These are phyloP conservation scores for Agapetus fuscipes DNA, from an alignment of 2,888 invertebrate species.

Conservation along the genomic window DNA sequence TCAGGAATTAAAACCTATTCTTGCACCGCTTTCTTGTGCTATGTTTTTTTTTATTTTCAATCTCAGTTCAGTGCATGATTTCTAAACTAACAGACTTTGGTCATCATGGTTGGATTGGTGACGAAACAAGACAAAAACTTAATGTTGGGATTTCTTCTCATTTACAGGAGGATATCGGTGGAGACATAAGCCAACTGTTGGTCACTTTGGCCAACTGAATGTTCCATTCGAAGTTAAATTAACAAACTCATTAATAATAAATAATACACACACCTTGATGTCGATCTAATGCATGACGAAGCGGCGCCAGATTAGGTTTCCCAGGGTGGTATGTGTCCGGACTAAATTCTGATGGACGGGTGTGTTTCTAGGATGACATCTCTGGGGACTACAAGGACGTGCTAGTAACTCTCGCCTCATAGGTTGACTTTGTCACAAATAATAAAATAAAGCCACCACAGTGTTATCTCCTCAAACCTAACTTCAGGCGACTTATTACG, in stretches of 20 bases:
- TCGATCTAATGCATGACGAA: background rate
- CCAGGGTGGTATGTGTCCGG: background rate
- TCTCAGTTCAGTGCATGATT: slow-evolving; percentile 8
- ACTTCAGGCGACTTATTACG: too few relatives aligned
- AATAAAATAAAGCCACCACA: background rate
- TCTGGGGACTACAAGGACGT: slow-evolving; percentile 59
- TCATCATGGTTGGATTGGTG: background rate
- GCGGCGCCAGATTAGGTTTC: background rate
- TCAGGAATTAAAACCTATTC: slow-evolving; percentile 11
- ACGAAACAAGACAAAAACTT: background rate
- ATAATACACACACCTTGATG: background rate
- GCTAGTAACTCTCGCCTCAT: slow-evolving; percentile 50
- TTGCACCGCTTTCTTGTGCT: slow-evolving; percentile 10
- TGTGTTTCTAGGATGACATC: slow-evolving; percentile 54
- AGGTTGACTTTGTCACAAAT: slow-evolving; percentile 19
- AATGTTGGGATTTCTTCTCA: slow-evolving; percentile 25
- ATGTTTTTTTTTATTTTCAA: slow-evolving; percentile 5
- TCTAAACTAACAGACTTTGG: slow-evolving; percentile 5
- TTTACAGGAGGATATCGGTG: slow-evolving; percentile 59
- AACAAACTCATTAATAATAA: background rate
- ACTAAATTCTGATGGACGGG: slow-evolving; percentile 3
- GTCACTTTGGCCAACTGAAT: slow-evolving; percentile 52
- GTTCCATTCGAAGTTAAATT: background rate
- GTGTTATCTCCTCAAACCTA: too few relatives aligned
- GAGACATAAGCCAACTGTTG: slow-evolving; percentile 55